These are phyloP conservation scores for Bucorvus abyssinicus DNA, from an alignment of 2,797 vertebrate species.

Conservation along the genomic window DNA sequence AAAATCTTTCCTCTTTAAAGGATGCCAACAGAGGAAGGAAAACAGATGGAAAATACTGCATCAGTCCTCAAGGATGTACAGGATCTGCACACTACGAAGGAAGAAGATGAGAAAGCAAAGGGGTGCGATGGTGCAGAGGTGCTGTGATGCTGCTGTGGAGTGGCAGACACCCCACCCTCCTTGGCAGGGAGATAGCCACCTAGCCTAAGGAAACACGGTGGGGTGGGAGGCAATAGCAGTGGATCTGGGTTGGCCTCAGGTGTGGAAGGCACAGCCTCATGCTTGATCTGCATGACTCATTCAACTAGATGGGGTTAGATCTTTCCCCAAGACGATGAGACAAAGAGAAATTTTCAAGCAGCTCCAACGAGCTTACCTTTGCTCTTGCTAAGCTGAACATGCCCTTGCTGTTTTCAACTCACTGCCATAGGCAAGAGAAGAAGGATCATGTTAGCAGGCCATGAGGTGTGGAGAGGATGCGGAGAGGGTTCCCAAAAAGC, in stretches of 20 bases:
- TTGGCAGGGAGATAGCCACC: not conserved
- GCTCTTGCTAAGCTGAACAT: not conserved
- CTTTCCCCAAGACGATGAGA: not conserved
- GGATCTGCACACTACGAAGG: accelerated
- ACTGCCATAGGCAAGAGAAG: not conserved
- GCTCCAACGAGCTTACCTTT: not conserved
- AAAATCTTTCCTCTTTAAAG: not conserved
- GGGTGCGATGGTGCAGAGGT: not conserved
- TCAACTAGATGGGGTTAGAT: not conserved
- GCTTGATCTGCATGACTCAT: not conserved
- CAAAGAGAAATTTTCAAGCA: not conserved
- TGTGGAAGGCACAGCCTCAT: not conserved
- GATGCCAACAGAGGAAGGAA: not conserved
- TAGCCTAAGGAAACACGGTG: not conserved
- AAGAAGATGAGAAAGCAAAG: not conserved
- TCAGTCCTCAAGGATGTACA: not conserved
- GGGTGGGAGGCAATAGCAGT: no score
- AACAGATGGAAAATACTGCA: not conserved
- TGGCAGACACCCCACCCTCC: not conserved
- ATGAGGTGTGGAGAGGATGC: not conserved
- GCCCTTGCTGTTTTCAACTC: not conserved
- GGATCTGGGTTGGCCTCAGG: not conserved
- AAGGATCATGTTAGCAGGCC: not conserved
- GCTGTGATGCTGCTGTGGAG: not conserved
- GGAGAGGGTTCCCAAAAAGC: not conserved